These are phyloP conservation scores for Macrobrachium rosenbergii DNA, from an alignment of 1,140 invertebrate species.

Conservation along the genomic window DNA sequence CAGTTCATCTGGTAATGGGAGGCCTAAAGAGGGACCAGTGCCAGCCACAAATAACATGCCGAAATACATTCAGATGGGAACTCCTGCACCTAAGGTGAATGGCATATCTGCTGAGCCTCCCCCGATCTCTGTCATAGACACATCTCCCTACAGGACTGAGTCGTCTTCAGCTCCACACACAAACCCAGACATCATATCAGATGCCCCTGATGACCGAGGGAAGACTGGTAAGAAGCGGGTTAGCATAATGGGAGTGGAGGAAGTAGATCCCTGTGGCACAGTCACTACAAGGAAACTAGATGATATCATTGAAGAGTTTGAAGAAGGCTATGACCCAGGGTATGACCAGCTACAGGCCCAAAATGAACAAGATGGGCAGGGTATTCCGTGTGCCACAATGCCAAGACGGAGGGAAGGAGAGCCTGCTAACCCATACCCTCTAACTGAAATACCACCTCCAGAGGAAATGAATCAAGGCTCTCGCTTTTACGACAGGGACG, in stretches of 20 bases:
- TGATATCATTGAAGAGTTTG: conserved; percentile 64
- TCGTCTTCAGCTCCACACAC: conserved; percentile 52
- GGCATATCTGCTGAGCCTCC: conserved; percentile 56
- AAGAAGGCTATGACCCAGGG: conserved; percentile 56
- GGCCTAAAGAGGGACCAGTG: conserved; percentile 36
- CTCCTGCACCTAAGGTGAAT: conserved; percentile 63
- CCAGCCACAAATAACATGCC: conserved; percentile 61
- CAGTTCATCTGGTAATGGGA: conserved; percentile 44
- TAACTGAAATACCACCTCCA: conserved; percentile 53
- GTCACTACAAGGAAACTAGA: conserved; percentile 59
- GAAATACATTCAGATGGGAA: conserved; percentile 66
- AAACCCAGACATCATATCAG: conserved; percentile 63
- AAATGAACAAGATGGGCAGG: conserved; percentile 39
- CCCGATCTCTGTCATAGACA: conserved; percentile 65
- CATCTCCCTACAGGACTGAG: conserved; percentile 60
- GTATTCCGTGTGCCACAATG: conserved; percentile 47
- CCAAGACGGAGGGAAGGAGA: conserved; percentile 41
- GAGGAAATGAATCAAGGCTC: conserved; percentile 50
- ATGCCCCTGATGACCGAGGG: conserved; percentile 61
- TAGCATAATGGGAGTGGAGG: conserved; percentile 63
- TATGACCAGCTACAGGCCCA: conserved; percentile 51
- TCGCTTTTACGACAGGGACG: conserved; percentile 51
- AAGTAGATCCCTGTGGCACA: conserved; percentile 60
- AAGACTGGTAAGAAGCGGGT: conserved; percentile 63
- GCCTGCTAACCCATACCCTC: conserved; percentile 58